phyloP scores from a whole-genome alignment of 2,888 invertebrate genomes.

The Platerodrilus igneus region DNA sequence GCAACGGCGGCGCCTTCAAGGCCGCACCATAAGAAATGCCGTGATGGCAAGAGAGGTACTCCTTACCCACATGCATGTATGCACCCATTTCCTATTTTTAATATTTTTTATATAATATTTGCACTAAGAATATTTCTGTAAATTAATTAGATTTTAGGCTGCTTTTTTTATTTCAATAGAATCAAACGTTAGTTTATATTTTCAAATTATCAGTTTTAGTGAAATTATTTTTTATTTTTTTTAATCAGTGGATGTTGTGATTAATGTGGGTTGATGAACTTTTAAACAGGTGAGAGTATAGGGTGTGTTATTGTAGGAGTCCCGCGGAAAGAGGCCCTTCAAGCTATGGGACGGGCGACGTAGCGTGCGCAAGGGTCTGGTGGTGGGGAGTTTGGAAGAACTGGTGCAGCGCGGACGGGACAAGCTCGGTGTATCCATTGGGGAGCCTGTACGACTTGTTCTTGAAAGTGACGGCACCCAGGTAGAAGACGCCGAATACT shows the following conservation, averaged over 20 bases:
- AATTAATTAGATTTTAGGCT: no score
- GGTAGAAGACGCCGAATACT: slow-evolving; percentile 94
- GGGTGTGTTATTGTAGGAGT: slow-evolving; percentile 68
- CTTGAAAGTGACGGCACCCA: slow-evolving; percentile 95
- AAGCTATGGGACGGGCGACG: slow-evolving; percentile 96
- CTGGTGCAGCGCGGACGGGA: slow-evolving; percentile 67
- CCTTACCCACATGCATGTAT: slow-evolving; percentile 27
- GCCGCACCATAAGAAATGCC: slow-evolving; percentile 62
- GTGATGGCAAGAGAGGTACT: slow-evolving; percentile 69
- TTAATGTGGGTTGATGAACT: slow-evolving; percentile 22
- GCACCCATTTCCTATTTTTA: no score
- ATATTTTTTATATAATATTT: no score
- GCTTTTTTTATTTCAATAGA: no score
- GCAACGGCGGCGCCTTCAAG: slow-evolving; percentile 43
- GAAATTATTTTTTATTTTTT: not conserved
- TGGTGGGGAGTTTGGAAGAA: slow-evolving; percentile 88
- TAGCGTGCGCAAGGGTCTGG: slow-evolving; percentile 88
- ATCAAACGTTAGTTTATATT: no score
- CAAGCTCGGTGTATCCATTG: slow-evolving; percentile 81
- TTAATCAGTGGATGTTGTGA: slow-evolving; percentile 18
- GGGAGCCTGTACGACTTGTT: slow-evolving; percentile 85
- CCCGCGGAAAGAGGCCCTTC: slow-evolving; percentile 94
- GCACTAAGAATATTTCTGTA: no score
- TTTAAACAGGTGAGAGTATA: slow-evolving; percentile 25
- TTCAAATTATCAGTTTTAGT: not conserved